A percentile compares a stretch with the other conserved stretches of the same genome.
These are phyloP conservation scores for Hemitrygon akajei DNA, from an alignment of 2,797 vertebrate genomes.

Conservation along the genomic window DNA sequence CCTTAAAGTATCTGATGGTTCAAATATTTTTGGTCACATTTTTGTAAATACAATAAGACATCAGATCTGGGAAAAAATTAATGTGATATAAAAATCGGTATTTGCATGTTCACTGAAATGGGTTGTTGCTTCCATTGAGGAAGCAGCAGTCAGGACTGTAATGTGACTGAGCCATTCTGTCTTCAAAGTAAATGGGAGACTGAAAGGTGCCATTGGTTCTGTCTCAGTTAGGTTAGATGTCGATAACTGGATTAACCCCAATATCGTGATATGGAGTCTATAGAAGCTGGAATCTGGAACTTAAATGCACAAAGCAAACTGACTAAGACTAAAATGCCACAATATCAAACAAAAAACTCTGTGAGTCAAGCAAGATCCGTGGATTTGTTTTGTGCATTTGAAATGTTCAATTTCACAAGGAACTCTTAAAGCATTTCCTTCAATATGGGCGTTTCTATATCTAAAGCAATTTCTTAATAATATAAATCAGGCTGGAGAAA, in stretches of 20 bases:
- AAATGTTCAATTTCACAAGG: neutral
- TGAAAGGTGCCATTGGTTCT: neutral
- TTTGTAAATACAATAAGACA: neutral
- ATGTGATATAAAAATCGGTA: neutral
- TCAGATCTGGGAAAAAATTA: neutral
- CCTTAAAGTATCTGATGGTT: neutral
- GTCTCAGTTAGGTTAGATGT: neutral
- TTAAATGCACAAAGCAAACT: too few relatives aligned
- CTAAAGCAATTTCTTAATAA: too few relatives aligned
- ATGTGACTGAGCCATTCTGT: neutral
- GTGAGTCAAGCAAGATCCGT: neutral
- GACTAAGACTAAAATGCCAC: too few relatives aligned
- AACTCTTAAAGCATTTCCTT: neutral
- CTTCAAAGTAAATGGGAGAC: neutral
- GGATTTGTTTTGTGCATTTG: neutral
- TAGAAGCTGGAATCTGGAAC: too few relatives aligned
- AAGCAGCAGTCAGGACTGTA: neutral
- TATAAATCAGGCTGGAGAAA: too few relatives aligned
- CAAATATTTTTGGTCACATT: neutral
- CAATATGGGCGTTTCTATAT: neutral
- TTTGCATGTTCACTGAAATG: neutral
- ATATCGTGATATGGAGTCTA: neutral
- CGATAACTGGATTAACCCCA: neutral
- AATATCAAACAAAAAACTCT: too few relatives aligned
- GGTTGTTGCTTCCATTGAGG: neutral